Evolutionary conservation across 2,113 vertebrate species (phyloP).

Genomic region (Amblyopsis rosae): DNA sequence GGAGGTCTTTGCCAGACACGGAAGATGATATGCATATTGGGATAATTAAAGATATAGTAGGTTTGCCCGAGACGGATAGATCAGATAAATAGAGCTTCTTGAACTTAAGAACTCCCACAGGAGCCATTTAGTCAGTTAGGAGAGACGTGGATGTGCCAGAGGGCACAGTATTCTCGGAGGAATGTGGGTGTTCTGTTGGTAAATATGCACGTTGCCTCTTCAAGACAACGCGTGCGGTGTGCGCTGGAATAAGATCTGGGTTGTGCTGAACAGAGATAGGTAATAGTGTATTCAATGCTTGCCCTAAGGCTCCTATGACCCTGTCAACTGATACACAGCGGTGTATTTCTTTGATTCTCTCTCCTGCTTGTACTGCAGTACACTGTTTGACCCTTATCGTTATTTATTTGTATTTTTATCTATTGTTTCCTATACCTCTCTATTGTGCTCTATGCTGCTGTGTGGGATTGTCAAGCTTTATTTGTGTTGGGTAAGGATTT

Average conservation of each 20-base stretch:
- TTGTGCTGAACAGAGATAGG: neutral
- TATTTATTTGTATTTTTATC: neutral
- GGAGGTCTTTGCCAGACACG: neutral
- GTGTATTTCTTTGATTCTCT: slow-evolving; percentile 1
- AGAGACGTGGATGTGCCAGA: too few relatives aligned
- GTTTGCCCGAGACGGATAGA: too few relatives aligned
- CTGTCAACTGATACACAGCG: neutral
- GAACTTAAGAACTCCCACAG: too few relatives aligned
- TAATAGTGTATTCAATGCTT: neutral
- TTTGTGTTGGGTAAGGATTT: slow-evolving; percentile 34
- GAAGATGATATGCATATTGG: neutral
- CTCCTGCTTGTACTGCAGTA: neutral
- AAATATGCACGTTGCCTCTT: too few relatives aligned
- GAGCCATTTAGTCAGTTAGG: too few relatives aligned
- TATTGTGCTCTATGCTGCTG: neutral
- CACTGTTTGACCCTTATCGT: too few relatives aligned
- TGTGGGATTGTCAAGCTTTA: neutral
- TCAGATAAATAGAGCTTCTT: too few relatives aligned
- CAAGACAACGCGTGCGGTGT: too few relatives aligned
- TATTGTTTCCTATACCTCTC: neutral
- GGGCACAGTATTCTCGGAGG: neutral
- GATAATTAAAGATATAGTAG: too few relatives aligned
- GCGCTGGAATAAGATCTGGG: too few relatives aligned
- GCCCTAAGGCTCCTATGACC: neutral
- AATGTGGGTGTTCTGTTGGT: neutral